These are phyloP conservation scores for Ctenopoma multispine DNA, from an alignment of 2,797 vertebrate species.

Conservation along the genomic window DNA sequence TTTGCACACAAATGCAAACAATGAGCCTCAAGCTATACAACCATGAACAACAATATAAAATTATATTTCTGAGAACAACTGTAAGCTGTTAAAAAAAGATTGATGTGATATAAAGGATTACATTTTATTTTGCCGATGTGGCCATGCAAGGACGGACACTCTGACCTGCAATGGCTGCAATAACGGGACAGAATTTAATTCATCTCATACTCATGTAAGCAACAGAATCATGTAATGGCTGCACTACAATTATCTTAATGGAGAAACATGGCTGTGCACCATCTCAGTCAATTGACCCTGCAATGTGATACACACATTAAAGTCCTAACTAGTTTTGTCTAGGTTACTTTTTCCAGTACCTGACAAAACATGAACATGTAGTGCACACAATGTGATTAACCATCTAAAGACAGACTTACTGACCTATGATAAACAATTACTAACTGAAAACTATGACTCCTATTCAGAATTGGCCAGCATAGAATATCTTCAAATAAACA, in stretches of 20 bases:
- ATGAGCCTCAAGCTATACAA: neutral
- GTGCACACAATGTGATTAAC: neutral
- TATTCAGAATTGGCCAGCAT: neutral
- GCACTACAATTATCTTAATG: conserved; percentile 29
- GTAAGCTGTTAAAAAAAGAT: neutral
- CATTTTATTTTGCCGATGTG: neutral
- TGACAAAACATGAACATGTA: neutral
- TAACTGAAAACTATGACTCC: neutral
- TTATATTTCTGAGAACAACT: neutral
- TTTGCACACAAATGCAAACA: conserved; percentile 41
- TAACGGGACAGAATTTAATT: conserved; percentile 11
- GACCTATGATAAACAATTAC: neutral
- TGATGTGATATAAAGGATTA: neutral
- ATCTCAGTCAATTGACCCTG: neutral
- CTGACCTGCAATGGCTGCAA: conserved; percentile 3
- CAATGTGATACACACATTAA: conserved; percentile 3
- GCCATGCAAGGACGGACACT: conserved; percentile 4
- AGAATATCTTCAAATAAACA: conserved; percentile 12
- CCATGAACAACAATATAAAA: neutral
- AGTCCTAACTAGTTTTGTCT: conserved; percentile 1
- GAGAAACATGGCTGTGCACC: conserved; percentile 12
- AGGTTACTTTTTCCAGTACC: neutral
- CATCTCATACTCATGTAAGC: conserved; percentile 13
- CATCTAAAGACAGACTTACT: neutral
- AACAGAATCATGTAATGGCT: conserved; percentile 25